A percentile compares a stretch with the other conserved stretches of the same genome.
Conservation (phyloP, 2,888 invertebrate species). For the Gnatocerus cornutus region DNA sequence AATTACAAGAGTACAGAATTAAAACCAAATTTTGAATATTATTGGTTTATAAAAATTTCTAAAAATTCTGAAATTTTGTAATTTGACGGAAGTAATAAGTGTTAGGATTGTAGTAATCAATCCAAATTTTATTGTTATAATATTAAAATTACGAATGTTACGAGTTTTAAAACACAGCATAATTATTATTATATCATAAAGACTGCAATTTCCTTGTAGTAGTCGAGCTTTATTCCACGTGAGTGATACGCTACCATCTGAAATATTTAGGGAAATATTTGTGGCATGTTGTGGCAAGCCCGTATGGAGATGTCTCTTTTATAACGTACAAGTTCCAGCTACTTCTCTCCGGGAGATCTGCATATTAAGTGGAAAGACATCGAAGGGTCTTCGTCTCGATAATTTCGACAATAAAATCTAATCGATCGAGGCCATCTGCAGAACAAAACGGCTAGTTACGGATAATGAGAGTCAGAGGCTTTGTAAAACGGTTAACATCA, state of each 20-base stretch:
- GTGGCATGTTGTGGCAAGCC: slow-evolving; percentile 62
- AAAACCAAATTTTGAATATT: too few relatives aligned
- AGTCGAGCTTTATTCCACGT: slow-evolving; percentile 38
- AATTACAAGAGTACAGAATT: too few relatives aligned
- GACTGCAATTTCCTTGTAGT: slow-evolving; percentile 31
- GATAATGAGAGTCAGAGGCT: slow-evolving; percentile 58
- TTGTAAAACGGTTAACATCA: slow-evolving; percentile 62
- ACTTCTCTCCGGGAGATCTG: slow-evolving; percentile 57
- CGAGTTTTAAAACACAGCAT: too few relatives aligned
- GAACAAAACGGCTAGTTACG: slow-evolving; percentile 36
- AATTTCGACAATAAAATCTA: slow-evolving; percentile 21
- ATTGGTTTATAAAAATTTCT: too few relatives aligned
- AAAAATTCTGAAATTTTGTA: too few relatives aligned
- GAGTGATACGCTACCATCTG: slow-evolving; percentile 57
- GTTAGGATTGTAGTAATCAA: too few relatives aligned
- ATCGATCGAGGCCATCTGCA: slow-evolving; percentile 39
- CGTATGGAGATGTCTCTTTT: slow-evolving; percentile 59
- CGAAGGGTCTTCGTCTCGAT: slow-evolving; percentile 47
- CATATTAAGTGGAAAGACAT: slow-evolving; percentile 55
- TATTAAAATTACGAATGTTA: too few relatives aligned
- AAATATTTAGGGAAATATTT: slow-evolving; percentile 64
- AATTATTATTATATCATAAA: too few relatives aligned
- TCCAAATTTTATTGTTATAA: too few relatives aligned
- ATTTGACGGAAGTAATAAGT: too few relatives aligned
- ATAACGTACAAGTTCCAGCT: slow-evolving; percentile 58